A percentile compares a stretch with the other conserved stretches of the same genome.
These are phyloP conservation scores for Babylonia areolata DNA, from an alignment of 1,140 invertebrate species.

Conservation along the genomic window DNA sequence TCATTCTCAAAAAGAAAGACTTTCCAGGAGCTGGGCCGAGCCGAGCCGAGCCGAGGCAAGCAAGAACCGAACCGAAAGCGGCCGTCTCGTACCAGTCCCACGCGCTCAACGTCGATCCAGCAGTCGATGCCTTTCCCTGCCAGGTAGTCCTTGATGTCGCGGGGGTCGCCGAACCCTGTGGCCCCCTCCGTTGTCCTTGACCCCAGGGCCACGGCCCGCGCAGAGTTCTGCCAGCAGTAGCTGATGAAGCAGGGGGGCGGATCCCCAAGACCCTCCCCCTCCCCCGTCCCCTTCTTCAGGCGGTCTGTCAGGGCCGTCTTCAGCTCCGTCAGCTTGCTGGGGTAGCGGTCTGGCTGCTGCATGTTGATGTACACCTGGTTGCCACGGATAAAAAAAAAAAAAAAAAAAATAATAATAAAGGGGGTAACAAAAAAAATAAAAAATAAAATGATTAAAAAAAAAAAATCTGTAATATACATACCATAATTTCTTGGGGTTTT, in stretches of 20 bases:
- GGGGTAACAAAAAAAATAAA: no score
- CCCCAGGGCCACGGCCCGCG: slow-evolving; percentile 67
- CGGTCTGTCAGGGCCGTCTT: slow-evolving; percentile 52
- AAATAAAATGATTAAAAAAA: no score
- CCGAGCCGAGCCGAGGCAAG: no score
- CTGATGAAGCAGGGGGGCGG: slow-evolving; percentile 70
- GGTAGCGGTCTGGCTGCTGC: slow-evolving; percentile 56
- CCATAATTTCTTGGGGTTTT: no score
- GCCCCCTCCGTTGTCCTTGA: slow-evolving; percentile 56
- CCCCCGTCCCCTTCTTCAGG: slow-evolving; percentile 45
- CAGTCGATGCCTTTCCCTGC: slow-evolving; percentile 67
- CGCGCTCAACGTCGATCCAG: slow-evolving; percentile 74
- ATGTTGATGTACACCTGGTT: slow-evolving; percentile 67
- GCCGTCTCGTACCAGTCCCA: slow-evolving; percentile 69
- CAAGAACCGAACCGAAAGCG: no score
- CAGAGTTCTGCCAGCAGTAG: slow-evolving; percentile 74
- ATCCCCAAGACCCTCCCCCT: slow-evolving; percentile 15
- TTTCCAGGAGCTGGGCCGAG: no score
- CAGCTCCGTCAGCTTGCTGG: slow-evolving; percentile 65
- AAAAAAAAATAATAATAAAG: no score
- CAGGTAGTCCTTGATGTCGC: slow-evolving; percentile 68
- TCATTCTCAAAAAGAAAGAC: no score
- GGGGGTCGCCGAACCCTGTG: slow-evolving; percentile 70
- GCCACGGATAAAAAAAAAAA: no score
- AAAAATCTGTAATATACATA: no score